A percentile compares a stretch with the other conserved stretches of the same genome.
Conservation (phyloP, 2,797 vertebrate species). For the Enteromius paludinosus region DNA sequence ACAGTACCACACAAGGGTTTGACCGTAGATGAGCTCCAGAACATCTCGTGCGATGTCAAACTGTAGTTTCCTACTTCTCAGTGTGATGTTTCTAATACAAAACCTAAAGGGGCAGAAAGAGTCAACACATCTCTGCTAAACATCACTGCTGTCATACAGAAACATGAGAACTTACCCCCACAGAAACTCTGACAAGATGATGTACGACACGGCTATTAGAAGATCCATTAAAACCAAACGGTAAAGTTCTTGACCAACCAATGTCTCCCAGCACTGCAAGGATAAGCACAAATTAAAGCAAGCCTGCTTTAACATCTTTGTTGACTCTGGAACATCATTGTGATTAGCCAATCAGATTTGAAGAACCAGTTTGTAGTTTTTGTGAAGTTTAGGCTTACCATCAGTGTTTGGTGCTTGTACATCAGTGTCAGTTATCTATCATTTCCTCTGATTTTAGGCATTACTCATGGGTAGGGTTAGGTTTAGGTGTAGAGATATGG, state of each 20-base stretch:
- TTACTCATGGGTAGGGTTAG: too few species aligned
- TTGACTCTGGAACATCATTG: too few species aligned
- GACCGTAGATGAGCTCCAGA: constrained; percentile 90
- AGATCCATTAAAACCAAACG: constrained; percentile 87
- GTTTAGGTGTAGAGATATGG: too few species aligned
- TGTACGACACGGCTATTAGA: constrained; percentile 80
- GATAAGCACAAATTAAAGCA: not conserved
- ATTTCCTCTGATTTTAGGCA: too few species aligned
- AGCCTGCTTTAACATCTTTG: too few species aligned
- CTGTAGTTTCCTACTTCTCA: constrained; percentile 77
- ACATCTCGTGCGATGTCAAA: constrained; percentile 88
- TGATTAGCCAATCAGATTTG: too few species aligned
- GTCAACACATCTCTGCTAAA: constrained; percentile 49
- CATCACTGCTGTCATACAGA: constrained; percentile 59
- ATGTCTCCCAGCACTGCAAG: constrained; percentile 87
- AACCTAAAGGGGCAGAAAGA: not conserved
- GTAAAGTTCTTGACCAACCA: constrained; percentile 90
- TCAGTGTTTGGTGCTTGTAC: too few species aligned
- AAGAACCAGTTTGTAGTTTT: too few species aligned
- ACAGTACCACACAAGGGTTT: constrained; percentile 87
- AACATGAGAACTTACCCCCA: constrained; percentile 83
- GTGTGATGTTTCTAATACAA: not conserved
- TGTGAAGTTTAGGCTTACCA: too few species aligned
- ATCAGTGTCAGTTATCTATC: too few species aligned
- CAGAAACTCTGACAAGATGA: constrained; percentile 80